A percentile compares a stretch with the other conserved stretches of the same genome.
Conservation (phyloP, 1,140 invertebrate genomes). For the Tenebrio molitor region DNA sequence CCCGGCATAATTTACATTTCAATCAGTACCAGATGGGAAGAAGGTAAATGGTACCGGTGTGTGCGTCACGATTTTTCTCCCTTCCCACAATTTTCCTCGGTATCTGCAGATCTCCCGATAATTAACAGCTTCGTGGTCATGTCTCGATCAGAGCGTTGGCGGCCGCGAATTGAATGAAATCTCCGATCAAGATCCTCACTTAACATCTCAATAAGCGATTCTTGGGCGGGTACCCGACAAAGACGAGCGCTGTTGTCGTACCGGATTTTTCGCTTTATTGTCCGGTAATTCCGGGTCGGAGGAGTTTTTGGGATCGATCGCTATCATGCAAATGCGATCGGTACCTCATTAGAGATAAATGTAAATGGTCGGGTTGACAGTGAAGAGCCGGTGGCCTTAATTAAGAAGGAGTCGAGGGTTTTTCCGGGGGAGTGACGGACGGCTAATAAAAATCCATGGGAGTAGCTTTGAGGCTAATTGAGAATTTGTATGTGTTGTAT, state of each 20-base stretch:
- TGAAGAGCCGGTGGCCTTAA: conserved; percentile 24
- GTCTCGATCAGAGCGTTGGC: conserved; percentile 44
- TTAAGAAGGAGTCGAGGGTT: not conserved
- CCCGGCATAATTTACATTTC: conserved; percentile 16
- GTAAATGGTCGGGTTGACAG: not conserved
- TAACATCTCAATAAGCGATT: conserved; percentile 49
- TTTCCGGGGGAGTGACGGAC: conserved; percentile 5
- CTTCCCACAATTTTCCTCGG: conserved; percentile 40
- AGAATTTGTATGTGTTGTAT: conserved; percentile 64
- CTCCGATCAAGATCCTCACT: conserved; percentile 41
- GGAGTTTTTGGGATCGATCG: too few species aligned
- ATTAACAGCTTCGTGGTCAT: conserved; percentile 41
- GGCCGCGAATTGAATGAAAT: conserved; percentile 45
- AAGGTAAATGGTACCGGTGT: too few species aligned
- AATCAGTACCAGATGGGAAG: too few species aligned
- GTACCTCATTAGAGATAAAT: conserved; percentile 24
- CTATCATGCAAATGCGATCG: conserved; percentile 23
- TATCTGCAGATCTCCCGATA: conserved; percentile 1
- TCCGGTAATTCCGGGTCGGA: too few species aligned
- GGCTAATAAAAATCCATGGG: conserved; percentile 50
- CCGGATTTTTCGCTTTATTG: too few species aligned
- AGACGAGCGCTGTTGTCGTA: too few species aligned
- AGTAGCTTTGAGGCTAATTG: conserved; percentile 56
- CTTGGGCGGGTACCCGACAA: too few species aligned
- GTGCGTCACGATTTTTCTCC: conserved; percentile 28